These are phyloP conservation scores for Timandra comae DNA, from an alignment of 2,888 invertebrate genomes.

Conservation along the genomic window DNA sequence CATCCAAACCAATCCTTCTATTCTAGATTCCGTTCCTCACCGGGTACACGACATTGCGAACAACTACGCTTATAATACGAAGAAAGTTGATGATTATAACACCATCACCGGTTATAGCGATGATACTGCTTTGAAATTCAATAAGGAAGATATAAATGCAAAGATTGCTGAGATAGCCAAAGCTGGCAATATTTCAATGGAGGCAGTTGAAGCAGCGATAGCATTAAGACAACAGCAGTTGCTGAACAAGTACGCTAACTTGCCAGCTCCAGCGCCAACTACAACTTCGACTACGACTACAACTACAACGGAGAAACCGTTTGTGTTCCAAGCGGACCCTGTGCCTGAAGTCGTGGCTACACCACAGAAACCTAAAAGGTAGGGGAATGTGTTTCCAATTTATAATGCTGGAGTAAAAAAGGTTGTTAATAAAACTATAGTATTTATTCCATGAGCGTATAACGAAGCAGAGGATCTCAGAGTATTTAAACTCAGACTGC, in stretches of 20 bases:
- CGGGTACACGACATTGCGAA: constrained; percentile 61
- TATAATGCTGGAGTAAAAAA: too few species aligned
- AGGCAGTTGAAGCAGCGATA: constrained; percentile 86
- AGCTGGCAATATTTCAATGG: constrained; percentile 87
- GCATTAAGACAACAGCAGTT: constrained; percentile 82
- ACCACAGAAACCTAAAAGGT: constrained; percentile 62
- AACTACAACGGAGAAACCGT: constrained; percentile 44
- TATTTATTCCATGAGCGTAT: too few species aligned
- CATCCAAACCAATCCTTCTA: constrained; percentile 51
- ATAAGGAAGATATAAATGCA: constrained; percentile 62
- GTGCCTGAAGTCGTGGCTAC: constrained; percentile 58
- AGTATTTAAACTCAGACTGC: too few species aligned
- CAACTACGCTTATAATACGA: constrained; percentile 54
- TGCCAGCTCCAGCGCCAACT: constrained; percentile 63
- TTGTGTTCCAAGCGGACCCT: constrained; percentile 51
- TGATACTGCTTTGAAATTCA: constrained; percentile 56
- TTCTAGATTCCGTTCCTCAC: constrained; percentile 69
- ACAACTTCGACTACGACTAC: constrained; percentile 58
- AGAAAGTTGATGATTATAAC: constrained; percentile 69
- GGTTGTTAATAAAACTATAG: too few species aligned
- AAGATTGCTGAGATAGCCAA: constrained; percentile 77
- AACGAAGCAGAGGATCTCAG: too few species aligned
- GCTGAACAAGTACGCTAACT: constrained; percentile 74
- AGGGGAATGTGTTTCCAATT: too few species aligned
- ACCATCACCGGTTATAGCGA: constrained; percentile 66